Base-by-base conservation (phyloP, 2,888 invertebrate genomes). In the Nomada ruficornis region DNA sequence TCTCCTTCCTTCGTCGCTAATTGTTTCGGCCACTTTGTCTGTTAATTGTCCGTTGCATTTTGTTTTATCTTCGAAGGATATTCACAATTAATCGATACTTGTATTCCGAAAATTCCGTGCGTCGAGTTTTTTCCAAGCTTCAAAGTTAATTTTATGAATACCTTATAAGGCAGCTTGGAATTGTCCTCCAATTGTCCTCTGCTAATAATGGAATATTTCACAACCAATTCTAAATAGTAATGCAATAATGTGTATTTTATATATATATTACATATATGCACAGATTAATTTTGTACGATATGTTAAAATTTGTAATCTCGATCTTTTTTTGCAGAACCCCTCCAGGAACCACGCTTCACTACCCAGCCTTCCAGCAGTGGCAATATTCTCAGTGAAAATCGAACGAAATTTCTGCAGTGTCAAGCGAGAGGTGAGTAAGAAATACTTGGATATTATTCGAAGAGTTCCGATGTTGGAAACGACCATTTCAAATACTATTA, bases 391-490 rank as follows among this genome's bases (percentile, higher is more conserved):
- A 96, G 96, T 93, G 97, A 98, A 95, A 98, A 98, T 92, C 96
- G 97, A 81, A 97, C 97, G 65, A 98, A 98, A 95, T 97, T 98
- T 93, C 95, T 99, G 87, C 98, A 98, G 94, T 99, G 98, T 94
- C 97, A 97, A 94, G 98, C 98, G 23, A 95, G 97, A 93, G 98
- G 98, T 97, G 94, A 92, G 84, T 81, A 68, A n/a, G 15, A 68
- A 68, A 72, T 20, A 18, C 63, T 15, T 47, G 72, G 15, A 18
- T 62, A 13, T 2, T 50, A 44, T 63, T 77, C 44, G 42, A 57
- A 11, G 20, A 57, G 52, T 55, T 67, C 20, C 55, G 23, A 80
- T 57, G 62, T 36, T 62, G 80, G 62, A 79, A 79, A n/a, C 50
- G 67, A 59, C 42, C 29, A 67, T 80, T 55, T 29, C 59, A 42